phyloP scores from a whole-genome alignment of 2,797 vertebrate genomes.

The Alauda arvensis region DNA sequence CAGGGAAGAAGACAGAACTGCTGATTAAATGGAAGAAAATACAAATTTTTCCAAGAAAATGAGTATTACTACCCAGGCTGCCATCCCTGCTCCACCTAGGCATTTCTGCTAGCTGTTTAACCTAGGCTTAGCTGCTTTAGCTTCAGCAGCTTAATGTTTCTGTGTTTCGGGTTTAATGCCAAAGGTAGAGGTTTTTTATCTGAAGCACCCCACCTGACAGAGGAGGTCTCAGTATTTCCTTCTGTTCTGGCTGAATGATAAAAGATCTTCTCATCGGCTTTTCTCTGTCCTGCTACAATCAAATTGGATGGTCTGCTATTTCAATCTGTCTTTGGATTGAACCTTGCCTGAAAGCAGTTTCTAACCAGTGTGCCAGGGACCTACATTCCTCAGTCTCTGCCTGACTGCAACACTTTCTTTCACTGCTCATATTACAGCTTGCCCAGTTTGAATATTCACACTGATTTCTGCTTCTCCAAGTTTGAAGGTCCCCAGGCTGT shows the following conservation, averaged over 20 bases:
- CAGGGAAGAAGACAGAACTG: background rate
- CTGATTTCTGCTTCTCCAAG: background rate
- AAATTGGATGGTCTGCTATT: conserved; percentile 24
- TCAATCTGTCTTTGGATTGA: background rate
- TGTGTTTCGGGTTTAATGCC: background rate
- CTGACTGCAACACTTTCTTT: conserved; percentile 27
- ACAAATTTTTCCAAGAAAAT: background rate
- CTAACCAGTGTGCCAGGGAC: conserved; percentile 15
- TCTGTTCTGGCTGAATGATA: background rate
- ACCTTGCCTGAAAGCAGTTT: conserved; percentile 16
- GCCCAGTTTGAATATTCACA: background rate
- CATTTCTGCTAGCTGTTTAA: conserved; percentile 1
- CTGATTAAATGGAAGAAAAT: conserved; percentile 45
- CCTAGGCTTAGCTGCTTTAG: background rate
- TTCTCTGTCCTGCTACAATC: background rate
- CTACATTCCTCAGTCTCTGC: conserved; percentile 13
- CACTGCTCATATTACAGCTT: conserved; percentile 20
- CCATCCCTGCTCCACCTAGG: background rate
- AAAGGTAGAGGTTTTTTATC: background rate
- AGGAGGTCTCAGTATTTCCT: background rate
- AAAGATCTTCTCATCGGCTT: background rate
- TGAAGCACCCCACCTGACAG: background rate
- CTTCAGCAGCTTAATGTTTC: background rate
- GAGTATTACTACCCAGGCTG: conserved; percentile 30
- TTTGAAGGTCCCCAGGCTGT: background rate